Percentiles rank a stretch among this genome's conserved stretches.
Evolutionary conservation across 2,113 vertebrate species (phyloP).

Genomic region (Percina caprodes): DNA sequence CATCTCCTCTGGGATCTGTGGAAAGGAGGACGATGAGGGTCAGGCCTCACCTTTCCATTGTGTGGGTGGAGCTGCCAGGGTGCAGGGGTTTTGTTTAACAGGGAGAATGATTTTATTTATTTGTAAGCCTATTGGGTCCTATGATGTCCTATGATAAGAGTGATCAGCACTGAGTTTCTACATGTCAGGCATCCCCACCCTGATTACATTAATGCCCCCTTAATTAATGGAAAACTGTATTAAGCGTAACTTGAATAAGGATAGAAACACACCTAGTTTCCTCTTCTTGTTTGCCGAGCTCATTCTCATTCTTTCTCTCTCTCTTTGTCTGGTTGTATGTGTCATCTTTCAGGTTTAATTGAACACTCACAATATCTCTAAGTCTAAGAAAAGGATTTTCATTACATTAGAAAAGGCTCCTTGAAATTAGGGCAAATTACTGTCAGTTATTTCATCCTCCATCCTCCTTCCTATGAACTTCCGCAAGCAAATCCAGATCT

Average conservation of each 20-base stretch:
- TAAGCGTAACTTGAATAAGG: neutral
- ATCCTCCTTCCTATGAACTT: slow-evolving; percentile 8
- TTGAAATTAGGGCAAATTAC: slow-evolving; percentile 5
- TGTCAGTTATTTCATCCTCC: neutral
- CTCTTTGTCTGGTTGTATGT: neutral
- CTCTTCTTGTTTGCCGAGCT: neutral
- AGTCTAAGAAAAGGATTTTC: slow-evolving; percentile 17
- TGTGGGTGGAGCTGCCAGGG: too few species aligned
- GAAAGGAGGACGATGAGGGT: neutral
- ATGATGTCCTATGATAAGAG: neutral
- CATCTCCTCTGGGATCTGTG: slow-evolving; percentile 93
- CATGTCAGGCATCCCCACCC: neutral
- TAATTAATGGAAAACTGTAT: slow-evolving; percentile 20
- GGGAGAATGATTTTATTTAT: neutral
- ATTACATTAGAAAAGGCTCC: slow-evolving; percentile 9
- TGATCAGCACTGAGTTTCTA: neutral
- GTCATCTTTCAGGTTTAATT: slow-evolving; percentile 29
- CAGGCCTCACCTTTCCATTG: neutral
- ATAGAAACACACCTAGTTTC: slow-evolving; percentile 12
- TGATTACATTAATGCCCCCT: slow-evolving; percentile 13
- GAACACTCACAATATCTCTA: slow-evolving; percentile 20
- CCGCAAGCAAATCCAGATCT: slow-evolving; percentile 43
- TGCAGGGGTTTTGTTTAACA: neutral
- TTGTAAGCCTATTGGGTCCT: too few species aligned
- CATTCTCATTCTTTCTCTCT: neutral